Conservation (phyloP, 2,888 invertebrate genomes). For the Apeira syringaria region DNA sequence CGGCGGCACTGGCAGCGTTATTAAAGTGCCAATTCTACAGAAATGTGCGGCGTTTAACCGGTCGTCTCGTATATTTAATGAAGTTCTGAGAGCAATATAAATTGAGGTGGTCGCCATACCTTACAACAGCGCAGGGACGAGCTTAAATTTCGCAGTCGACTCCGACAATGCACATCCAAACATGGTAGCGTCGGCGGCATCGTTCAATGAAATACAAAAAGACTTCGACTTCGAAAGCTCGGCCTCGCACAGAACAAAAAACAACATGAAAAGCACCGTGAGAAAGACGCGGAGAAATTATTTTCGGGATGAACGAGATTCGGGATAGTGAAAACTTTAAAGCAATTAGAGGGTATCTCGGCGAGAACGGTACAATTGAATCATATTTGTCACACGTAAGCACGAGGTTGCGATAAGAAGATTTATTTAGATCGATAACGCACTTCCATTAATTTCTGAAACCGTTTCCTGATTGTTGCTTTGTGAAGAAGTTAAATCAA, state of each 20-base stretch:
- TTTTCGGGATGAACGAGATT: no score
- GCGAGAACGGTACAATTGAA: not conserved
- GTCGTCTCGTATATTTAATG: conserved; percentile 13
- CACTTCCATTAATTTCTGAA: not conserved
- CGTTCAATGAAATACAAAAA: conserved; percentile 38
- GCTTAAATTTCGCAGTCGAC: conserved; percentile 21
- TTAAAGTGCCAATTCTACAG: conserved; percentile 13
- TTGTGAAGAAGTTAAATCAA: no score
- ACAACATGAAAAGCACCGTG: conserved; percentile 20
- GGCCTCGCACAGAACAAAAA: conserved; percentile 16
- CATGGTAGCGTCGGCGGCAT: conserved; percentile 30
- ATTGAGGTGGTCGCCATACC: conserved; percentile 21
- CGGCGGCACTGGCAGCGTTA: no score
- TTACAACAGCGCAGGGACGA: conserved; percentile 3
- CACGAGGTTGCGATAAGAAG: conserved; percentile 3
- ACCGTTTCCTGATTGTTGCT: not conserved
- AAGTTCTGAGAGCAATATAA: conserved; percentile 16
- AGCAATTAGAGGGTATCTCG: conserved; percentile 1
- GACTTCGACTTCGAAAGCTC: conserved; percentile 41
- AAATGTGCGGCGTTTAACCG: conserved; percentile 9
- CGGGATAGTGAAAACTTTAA: not conserved
- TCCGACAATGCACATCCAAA: conserved; percentile 36
- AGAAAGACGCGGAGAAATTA: conserved; percentile 11
- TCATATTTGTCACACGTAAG: not conserved
- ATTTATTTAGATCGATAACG: not conserved